These are phyloP conservation scores for Melanostigma gelatinosum DNA, from an alignment of 2,113 vertebrate species.

Conservation along the genomic window DNA sequence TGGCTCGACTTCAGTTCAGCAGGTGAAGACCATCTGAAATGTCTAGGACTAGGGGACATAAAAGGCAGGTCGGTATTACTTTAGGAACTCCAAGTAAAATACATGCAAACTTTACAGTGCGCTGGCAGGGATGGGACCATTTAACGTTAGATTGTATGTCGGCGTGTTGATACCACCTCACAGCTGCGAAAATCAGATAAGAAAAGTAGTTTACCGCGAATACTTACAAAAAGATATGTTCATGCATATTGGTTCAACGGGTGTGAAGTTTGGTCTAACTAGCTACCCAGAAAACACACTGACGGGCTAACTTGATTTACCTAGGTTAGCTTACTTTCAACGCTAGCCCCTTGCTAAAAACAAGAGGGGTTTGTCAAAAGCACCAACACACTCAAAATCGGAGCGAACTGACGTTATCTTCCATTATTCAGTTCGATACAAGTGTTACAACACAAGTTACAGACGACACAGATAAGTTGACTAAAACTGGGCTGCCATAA, in stretches of 20 bases:
- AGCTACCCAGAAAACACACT: not conserved
- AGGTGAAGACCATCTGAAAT: conserved; percentile 56
- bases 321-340: conserved; percentile 19
- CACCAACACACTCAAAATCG: not conserved
- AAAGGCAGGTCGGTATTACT: not conserved
- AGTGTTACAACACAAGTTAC: not conserved
- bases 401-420: not conserved
- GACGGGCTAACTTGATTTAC: not conserved
- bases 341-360: conserved; percentile 65
- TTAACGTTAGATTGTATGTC: not conserved
- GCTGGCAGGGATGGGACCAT: not conserved
- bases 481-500: not conserved
- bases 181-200: not conserved
- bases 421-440: not conserved
- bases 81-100: not conserved
- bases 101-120: not conserved
- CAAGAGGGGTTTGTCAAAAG: conserved; percentile 49
- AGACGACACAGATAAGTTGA: not conserved
- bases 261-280: not conserved
- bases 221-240: not conserved
- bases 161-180: not conserved
- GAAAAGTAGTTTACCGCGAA: not conserved
- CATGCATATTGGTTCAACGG: not conserved
- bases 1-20: conserved; percentile 45
- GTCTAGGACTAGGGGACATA: not conserved